These are phyloP conservation scores for Yoshiicerus persimilis DNA, from an alignment of 1,140 invertebrate genomes.

Conservation along the genomic window DNA sequence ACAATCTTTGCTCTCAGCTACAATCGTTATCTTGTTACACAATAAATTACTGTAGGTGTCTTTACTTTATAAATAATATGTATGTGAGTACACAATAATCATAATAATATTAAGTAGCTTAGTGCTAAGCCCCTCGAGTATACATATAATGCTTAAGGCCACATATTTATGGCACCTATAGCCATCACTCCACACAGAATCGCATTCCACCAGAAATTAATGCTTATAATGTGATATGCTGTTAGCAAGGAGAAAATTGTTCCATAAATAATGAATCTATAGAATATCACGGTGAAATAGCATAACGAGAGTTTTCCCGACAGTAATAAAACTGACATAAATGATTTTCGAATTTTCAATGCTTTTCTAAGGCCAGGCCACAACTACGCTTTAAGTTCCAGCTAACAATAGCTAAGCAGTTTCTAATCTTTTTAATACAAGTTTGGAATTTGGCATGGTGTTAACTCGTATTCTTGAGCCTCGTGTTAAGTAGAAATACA, in stretches of 20 bases:
- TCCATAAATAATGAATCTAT: background rate
- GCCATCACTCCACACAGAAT: too few species aligned
- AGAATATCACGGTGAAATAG: background rate
- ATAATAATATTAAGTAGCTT: too few species aligned
- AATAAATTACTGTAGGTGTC: background rate
- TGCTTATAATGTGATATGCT: background rate
- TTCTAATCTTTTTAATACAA: background rate
- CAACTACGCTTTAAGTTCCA: background rate
- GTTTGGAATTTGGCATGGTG: background rate
- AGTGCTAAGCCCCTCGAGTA: background rate
- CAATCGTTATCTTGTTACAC: background rate
- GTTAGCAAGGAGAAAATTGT: background rate
- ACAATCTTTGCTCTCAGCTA: background rate
- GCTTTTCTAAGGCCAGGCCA: background rate
- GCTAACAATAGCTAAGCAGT: background rate
- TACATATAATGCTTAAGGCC: too few species aligned
- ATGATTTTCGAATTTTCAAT: constrained; percentile 7
- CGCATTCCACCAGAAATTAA: background rate
- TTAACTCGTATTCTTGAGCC: background rate
- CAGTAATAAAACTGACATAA: constrained; percentile 3
- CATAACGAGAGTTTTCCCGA: background rate
- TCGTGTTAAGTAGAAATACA: background rate
- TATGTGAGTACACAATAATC: background rate
- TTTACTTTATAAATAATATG: background rate
- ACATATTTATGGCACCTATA: too few species aligned